Percentiles rank a stretch among this genome's conserved stretches.
Conservation (phyloP, 2,797 vertebrate species). For the Melanotaenia maccullochi region DNA sequence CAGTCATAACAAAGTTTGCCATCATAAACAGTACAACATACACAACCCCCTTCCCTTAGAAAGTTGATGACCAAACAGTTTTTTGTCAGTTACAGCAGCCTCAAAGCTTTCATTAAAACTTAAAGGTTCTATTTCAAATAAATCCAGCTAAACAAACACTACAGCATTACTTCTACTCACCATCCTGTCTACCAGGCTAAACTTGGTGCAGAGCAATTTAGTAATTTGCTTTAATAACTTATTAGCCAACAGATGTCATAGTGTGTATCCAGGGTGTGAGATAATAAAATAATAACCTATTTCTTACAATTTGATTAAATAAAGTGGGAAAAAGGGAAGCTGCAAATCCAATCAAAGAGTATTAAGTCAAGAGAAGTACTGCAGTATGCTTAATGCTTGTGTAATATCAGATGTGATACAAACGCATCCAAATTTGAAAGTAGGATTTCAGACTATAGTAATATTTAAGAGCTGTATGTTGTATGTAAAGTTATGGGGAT, state of each 20-base stretch:
- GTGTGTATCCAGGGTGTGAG: background rate
- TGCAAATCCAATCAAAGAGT: constrained; percentile 20
- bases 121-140: background rate
- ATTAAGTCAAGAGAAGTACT: background rate
- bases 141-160: background rate
- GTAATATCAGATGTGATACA: background rate
- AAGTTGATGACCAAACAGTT: background rate
- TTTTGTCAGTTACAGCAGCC: background rate
- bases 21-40: background rate
- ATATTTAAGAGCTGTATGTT: background rate
- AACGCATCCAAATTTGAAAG: background rate
- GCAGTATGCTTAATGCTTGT: background rate
- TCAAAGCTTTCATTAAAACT: background rate
- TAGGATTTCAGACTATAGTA: background rate
- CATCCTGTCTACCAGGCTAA: background rate
- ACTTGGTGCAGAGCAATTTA: background rate
- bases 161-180: background rate
- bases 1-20: background rate
- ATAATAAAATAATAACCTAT: background rate
- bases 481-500: too few species aligned
- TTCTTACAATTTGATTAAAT: background rate
- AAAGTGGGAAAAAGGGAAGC: constrained; percentile 5
- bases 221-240: background rate
- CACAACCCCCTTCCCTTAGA: background rate
- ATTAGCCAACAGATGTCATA: background rate